Evolutionary conservation across 2,797 vertebrate species (phyloP), one percentile per base, ranked within the genome.

Genomic region (Rhynchonycteris naso): DNA sequence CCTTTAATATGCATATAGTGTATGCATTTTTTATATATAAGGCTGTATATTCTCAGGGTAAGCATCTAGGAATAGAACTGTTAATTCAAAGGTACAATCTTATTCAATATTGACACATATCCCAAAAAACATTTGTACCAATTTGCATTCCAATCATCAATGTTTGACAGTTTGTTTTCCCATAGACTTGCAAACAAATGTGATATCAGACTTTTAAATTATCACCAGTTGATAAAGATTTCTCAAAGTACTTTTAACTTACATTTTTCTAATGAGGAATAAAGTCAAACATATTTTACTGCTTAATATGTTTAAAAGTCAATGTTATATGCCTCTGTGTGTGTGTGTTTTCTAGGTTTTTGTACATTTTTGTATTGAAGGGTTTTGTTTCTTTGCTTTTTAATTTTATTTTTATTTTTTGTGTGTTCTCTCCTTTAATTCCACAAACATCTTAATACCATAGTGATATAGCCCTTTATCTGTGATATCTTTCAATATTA

Each of bases 261-360:
- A 16, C 4, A 47, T 59, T 91, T 94, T 88, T 71, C 61, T 84
- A 93, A 35, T 21, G 56, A 69, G 30, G 35, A 93, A 88, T 66
- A 19, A 76, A 75, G 8, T 66, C 15, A 80, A 82, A 61, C 2
- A 81, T 75, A 5, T 69, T 87, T 75, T 43, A 76, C 63, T 38
- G 30, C 52, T 59, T 85, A 30, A 47, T 22, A 50, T 76, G 16
- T 66, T 61, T 56, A 72, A 65, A 75, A 38, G 18, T 75, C 52
- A 82, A 61, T 7, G 58, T 61, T 72, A 7, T 26, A 4, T 58
- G 9, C 24, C 24, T 47, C 5, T 59, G 11, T 61, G 33, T 78
- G 4, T 15, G 16, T 81, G 22, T 43, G 22, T 65, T 35, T 35
- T 79, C 58, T 30, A 59, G 19, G 19, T n/a, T 66, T 79, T 72